Percentiles rank a stretch among this genome's conserved stretches.
Conservation (phyloP, 2,113 vertebrate genomes). For the Melanotaenia duboulayi region DNA sequence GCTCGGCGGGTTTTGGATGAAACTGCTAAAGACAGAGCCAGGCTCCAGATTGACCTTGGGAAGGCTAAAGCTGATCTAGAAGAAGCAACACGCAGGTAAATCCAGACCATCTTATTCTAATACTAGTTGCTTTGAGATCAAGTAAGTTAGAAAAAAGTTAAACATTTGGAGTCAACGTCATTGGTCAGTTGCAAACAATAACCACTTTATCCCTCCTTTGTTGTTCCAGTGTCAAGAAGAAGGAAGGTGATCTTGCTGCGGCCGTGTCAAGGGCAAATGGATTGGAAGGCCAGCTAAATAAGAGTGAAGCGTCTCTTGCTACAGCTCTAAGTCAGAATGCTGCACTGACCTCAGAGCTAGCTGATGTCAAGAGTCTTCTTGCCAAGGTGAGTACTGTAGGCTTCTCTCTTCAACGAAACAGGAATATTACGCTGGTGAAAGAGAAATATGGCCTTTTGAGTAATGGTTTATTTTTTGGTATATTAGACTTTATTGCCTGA, state of each 20-base stretch:
- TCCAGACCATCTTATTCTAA: background rate
- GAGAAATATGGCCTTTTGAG: no score
- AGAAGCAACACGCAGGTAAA: conserved; percentile 85
- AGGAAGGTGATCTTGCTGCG: conserved; percentile 87
- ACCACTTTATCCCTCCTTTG: background rate
- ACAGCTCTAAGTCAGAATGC: conserved; percentile 88
- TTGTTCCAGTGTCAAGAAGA: conserved; percentile 89
- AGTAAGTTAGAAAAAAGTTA: no score
- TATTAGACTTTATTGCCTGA: no score
- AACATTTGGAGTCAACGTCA: background rate
- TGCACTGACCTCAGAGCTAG: conserved; percentile 85
- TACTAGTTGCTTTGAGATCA: no score
- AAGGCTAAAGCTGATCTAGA: conserved; percentile 91
- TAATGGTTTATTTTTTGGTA: no score
- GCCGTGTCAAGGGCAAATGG: conserved; percentile 87
- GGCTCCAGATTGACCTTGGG: conserved; percentile 93
- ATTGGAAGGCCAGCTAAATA: conserved; percentile 89
- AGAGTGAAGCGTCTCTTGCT: conserved; percentile 88
- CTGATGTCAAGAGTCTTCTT: conserved; percentile 87
- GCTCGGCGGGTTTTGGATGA: conserved; percentile 93
- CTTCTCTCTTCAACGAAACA: background rate
- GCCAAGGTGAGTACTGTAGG: conserved; percentile 84
- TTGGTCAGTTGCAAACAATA: background rate
- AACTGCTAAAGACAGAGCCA: conserved; percentile 91
- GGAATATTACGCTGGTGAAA: background rate